phyloP scores from a whole-genome alignment of 1,140 invertebrate genomes.

The Fopius arisanus region DNA sequence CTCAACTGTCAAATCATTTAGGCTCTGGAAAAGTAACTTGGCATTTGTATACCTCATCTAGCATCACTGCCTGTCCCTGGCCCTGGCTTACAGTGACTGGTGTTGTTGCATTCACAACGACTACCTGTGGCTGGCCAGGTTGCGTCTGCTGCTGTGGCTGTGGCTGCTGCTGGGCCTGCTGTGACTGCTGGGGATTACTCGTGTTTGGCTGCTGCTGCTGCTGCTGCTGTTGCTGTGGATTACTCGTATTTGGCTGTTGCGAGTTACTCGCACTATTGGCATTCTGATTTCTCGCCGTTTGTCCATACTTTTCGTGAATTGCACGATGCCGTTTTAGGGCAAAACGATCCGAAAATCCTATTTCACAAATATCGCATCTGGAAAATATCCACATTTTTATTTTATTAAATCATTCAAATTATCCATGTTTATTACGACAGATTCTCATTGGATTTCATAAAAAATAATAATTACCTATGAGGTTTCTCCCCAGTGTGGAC shows the following conservation, averaged over 20 bases:
- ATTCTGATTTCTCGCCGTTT: conserved; percentile 61
- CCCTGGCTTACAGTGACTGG: conserved; percentile 61
- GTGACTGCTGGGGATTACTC: not conserved
- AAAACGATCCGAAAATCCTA: conserved; percentile 85
- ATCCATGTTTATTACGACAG: too few species aligned
- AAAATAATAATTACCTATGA: conserved; percentile 54
- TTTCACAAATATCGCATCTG: conserved; percentile 86
- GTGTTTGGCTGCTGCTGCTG: conserved; percentile 30
- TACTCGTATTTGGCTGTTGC: conserved; percentile 54
- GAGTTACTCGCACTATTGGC: conserved; percentile 56
- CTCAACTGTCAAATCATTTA: conserved; percentile 61
- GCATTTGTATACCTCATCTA: conserved; percentile 66
- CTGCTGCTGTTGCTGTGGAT: conserved; percentile 55
- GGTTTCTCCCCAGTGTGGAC: conserved; percentile 76
- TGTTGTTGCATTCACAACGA: conserved; percentile 60
- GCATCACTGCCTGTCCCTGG: conserved; percentile 60
- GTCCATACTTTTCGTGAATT: conserved; percentile 81
- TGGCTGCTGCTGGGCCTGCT: conserved; percentile 27
- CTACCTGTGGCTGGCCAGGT: conserved; percentile 55
- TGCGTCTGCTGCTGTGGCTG: conserved; percentile 48
- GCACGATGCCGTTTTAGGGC: conserved; percentile 79
- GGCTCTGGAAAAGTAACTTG: conserved; percentile 66
- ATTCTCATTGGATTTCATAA: not conserved
- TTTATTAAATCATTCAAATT: too few species aligned
- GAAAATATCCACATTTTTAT: too few species aligned